Base-by-base conservation (phyloP, 92 coral and sea anemone genomes). In the Epizoanthus illoricatus region DNA sequence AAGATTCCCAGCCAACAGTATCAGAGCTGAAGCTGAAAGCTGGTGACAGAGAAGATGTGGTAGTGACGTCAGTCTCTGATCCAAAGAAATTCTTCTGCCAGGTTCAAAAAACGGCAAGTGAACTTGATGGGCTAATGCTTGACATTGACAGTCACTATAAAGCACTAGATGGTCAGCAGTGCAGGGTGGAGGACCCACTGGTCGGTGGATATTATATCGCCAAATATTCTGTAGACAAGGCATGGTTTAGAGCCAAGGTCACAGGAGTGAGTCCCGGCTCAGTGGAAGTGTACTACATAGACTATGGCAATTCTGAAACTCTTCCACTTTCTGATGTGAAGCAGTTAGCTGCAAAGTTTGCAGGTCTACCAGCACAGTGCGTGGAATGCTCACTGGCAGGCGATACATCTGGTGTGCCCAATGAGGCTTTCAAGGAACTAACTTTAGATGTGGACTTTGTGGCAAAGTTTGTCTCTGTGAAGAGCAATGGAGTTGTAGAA, bases 181-280 rank as follows among this genome's bases (percentile, higher is more conserved):
- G 90, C 2, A 40, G 83, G 21, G 43, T 92, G 56, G 59, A 74
- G 7, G 52, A 73, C 18, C 97, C 98, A 1, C 85, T 85, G 10
- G 88, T 88, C 47, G 94, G 91, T 12, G 84, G 80, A 71, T 88
- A 83, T 41, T 94, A 96, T 69, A 90, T 87, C 15, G 91, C 95
- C 18, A 95, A 87, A 88, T 95, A 89, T 71, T 84, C 94, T 5
- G 85, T 89, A 54, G 98, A 95, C 40, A 90, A 91, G 84, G 92
- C 95, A 7, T 95, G 98, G 98, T 95, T 93, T 71, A 93, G 98
- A 72, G 98, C 95, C 7, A 86, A 78, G 75, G 88, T 91, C 13
- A 68, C 88, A 45, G 42, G 78, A 28, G 90, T 86, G 65, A 81
- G 87, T 58, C 85, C 81, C 0, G 55, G 76, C 62, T 73, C 80